Evolutionary conservation across 2,888 invertebrate genomes (phyloP), one percentile per base, ranked within the genome.

Genomic region (Leptopilina myrica): DNA sequence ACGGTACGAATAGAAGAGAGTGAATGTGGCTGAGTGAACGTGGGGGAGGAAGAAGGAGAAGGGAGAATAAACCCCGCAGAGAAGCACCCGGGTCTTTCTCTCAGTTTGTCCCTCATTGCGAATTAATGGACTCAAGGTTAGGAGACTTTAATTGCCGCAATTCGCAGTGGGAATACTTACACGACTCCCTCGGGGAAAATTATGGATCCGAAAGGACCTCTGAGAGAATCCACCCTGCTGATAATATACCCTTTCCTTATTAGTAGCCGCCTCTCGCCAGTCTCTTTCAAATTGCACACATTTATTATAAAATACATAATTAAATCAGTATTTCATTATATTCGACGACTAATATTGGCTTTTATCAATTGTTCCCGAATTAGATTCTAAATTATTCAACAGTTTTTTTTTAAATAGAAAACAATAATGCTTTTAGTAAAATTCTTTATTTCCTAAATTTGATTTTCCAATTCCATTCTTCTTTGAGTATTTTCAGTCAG

Each of bases 121-220:
- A 81, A 85, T 85, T 85, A 85, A 85, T 84, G 84, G 79, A 80
- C 56, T 53, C 65, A 73, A 62, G 64, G 64, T 78, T 73, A 64
- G 77, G 69, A 81, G 82, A 82, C 82, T 84, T 84, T 85, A 85
- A 84, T 85, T 85, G 83, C 84, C 77, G 80, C 80, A 82, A 78
- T 81, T 75, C 78, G 65, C 78, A 75, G 77, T 49, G 77, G 73
- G 76, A 67, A 80, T 76, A 82, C 80, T 82, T 82, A 77, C 79
- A 73, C 65, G 66, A 53, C 78, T 79, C 76, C 80, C 66, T 67
- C 69, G 53, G 66, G 59, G 67, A 77, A 77, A 79, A 78, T 79
- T 79, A 80, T 79, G 81, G 65, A 80, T 79, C 80, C 79, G 40
- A 59, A 77, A 76, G 65, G 69, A 73, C n/a, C 56, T 40, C 73